Conservation (phyloP, 2,888 invertebrate species). For the Epirrita christyi region DNA sequence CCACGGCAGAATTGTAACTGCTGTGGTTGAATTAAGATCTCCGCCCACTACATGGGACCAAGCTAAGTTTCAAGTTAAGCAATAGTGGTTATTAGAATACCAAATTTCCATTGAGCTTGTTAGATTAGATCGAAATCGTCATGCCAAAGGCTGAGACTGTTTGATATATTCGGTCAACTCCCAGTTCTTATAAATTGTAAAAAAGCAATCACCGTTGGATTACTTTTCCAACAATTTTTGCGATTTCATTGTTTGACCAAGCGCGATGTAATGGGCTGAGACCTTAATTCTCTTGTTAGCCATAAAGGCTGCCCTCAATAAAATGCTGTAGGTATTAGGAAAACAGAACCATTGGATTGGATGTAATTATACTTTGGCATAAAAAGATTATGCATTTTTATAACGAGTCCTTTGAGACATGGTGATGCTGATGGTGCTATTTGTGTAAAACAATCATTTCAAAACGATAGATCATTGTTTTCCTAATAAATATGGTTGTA, state of each 20-base stretch:
- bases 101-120: background rate
- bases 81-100: conserved; percentile 4
- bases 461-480: too few species aligned
- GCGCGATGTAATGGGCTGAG: background rate
- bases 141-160: background rate
- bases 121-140: background rate
- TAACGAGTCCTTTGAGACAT: too few species aligned
- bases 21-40: conserved; percentile 4
- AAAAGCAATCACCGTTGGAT: too few species aligned
- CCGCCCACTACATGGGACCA: conserved; percentile 12
- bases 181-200: too few species aligned
- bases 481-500: too few species aligned
- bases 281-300: conserved; percentile 2
- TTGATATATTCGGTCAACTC: too few species aligned
- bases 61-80: conserved; percentile 6
- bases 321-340: conserved; percentile 9
- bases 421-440: too few species aligned
- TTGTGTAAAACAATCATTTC: too few species aligned
- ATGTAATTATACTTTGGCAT: conserved; percentile 7
- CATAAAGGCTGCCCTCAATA: conserved; percentile 6
- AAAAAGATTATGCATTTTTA: background rate
- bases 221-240: too few species aligned
- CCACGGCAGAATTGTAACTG: conserved; percentile 9
- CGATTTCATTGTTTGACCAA: too few species aligned
- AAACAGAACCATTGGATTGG: conserved; percentile 5